Evolutionary conservation across 1,140 invertebrate species (phyloP), one percentile per base, ranked within the genome.

Genomic region (Trichonephila inaurata): DNA sequence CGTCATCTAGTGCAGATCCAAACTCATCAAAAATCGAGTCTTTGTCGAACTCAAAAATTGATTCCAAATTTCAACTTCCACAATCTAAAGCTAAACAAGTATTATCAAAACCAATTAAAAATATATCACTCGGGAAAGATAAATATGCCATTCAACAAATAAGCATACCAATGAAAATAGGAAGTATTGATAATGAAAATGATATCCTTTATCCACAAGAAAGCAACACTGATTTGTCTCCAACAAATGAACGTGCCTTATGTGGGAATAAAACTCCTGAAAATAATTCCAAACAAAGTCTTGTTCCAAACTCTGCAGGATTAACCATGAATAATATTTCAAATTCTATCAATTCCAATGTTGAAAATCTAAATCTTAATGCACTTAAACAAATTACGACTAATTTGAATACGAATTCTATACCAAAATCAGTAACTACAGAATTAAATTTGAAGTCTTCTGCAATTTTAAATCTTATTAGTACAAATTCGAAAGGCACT

Each of bases 121-220:
- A 33, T 40, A 87, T 92, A 21, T 19, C 91, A 3, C 18, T 92
- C 2, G 91, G 91, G 21, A 87, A 87, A 40, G 44, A 87, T 40
- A 92, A 72, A n/a, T 66, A 92, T 61, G 91, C 91, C 19, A 87
- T 92, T 77, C 83, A 72, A 40, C 91, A 92, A 77, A 87, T 51
- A 72, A 92, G 83, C 6, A 87, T 60, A 7, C 91, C 91, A 10
- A 14, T 87, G 16, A 86, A 58, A 33, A 58, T 92, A 5, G 62
- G 40, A 72, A 58, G 8, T 10, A 16, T 61, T n/a, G 3, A n/a
- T 19, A 10, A 61, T 24, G 81, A 61, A 64, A n/a, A 33, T 28
- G 28, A 40, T 40, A 33, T 61, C 0, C n/a, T n/a, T 28, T 19
- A 87, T 61, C 18, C 28, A 6, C n/a, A 28, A 19, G 60, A 21